Base-by-base conservation (phyloP, 30 jellyfish, hydroid and myxozoan genomes). In the Turritopsis rubra region DNA sequence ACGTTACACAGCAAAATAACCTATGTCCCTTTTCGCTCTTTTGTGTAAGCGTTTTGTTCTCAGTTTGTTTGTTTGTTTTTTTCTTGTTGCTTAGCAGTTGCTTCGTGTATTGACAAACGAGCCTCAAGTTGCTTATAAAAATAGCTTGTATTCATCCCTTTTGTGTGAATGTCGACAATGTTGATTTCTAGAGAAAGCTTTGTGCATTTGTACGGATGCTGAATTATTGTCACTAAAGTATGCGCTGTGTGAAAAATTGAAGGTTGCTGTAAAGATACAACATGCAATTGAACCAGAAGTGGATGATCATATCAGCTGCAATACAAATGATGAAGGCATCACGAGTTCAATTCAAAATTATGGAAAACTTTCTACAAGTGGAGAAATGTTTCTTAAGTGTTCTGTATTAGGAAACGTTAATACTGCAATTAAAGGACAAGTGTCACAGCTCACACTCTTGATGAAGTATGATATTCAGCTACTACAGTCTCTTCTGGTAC, bases 231-330 rank as follows among this genome's bases (percentile, higher is more conserved):
- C 96, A 0, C 81, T 92, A 80, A 92, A 92, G 72, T 83, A 85
- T 29, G 96, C 84, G 41, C 75, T 92, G 19, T 86, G 96, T 31
- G 96, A 92, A 26, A 88, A 88, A 82, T 66, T 92, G 73, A 88
- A 92, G 54, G 87, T 75, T 21, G 86, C 86, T 21, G 86, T 85
- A 52, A 88, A 84, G 71, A 66, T 84, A 13, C 96, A 92, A 41
- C 31, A 88, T 20, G 86, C 94, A 52, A 88, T 87, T 5, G 95
- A 84, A 23, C 96, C 96, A 1, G 98, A 92, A 53, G 98, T 88
- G 77, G 84, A 88, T 75, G 96, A 92, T 82, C 96, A 87, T 54
- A 65, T 92, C 85, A 79, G 89, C 27, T 92, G 98, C 74, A 93
- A 92, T 74, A 87, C 96, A 17, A 87, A 84, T 74, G 79, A 79